Percentiles rank a stretch among this genome's conserved stretches.
These are phyloP conservation scores for Agelas oroides DNA, from an alignment of 37 sponge, comb jelly and placozoan species.

Conservation along the genomic window DNA sequence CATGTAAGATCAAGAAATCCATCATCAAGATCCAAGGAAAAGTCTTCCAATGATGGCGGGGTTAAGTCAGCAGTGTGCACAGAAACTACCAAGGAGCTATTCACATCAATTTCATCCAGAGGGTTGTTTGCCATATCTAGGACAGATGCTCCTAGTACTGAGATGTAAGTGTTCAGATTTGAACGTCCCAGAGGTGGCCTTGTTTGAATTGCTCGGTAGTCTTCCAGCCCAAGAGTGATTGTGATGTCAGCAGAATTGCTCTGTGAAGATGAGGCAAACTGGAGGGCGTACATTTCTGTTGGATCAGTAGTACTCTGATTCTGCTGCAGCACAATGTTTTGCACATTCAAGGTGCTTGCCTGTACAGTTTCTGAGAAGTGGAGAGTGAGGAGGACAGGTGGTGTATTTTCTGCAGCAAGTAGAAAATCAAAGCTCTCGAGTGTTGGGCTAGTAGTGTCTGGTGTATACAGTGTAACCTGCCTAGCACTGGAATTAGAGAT, in stretches of 20 bases:
- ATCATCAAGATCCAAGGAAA: conserved; percentile 65
- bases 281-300: conserved; percentile 39
- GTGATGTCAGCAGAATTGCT: conserved; percentile 60
- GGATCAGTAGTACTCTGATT: conserved; percentile 7
- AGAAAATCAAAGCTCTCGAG: conserved; percentile 82
- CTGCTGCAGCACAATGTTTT: conserved; percentile 60
- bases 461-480: conserved; percentile 28
- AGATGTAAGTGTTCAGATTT: conserved; percentile 54
- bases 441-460: conserved; percentile 60
- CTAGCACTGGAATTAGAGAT: conserved; percentile 18
- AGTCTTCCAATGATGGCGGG: conserved; percentile 67
- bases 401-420: conserved; percentile 34
- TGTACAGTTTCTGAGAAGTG: conserved; percentile 87
- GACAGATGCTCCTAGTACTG: conserved; percentile 55
- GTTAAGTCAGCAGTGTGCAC: conserved; percentile 68
- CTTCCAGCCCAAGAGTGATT: conserved; percentile 45
- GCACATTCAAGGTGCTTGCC: conserved; percentile 45
- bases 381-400: conserved; percentile 68
- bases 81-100: conserved; percentile 46
- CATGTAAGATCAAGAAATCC: conserved; percentile 74
- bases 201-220: conserved; percentile 69
- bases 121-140: conserved; percentile 72
- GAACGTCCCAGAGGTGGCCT: conserved; percentile 72
- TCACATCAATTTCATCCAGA: conserved; percentile 31
- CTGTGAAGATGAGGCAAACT: conserved; percentile 18